phyloP scores from a whole-genome alignment of 2,797 vertebrate genomes.

The Delichon dasypus region DNA sequence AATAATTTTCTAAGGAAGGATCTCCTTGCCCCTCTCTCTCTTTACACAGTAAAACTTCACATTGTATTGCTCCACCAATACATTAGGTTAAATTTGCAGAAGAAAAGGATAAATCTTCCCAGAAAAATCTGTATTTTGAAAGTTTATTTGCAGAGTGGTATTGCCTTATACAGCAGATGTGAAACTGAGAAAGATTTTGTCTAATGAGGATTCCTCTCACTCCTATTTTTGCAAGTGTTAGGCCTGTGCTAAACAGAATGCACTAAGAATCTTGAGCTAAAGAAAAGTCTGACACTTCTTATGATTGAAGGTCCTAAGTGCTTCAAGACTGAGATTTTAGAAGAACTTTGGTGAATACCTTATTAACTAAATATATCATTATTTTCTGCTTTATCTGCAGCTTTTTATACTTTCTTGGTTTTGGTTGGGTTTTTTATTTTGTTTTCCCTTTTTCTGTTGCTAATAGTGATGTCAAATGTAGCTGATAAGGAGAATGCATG shows the following conservation, averaged over 20 bases:
- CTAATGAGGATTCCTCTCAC: background rate
- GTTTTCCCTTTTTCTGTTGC: background rate
- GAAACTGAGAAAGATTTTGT: background rate
- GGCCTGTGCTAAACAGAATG: background rate
- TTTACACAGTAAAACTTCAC: background rate
- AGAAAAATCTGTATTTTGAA: background rate
- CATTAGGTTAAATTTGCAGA: background rate
- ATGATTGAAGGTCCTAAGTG: background rate
- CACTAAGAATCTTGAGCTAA: background rate
- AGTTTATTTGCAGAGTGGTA: background rate
- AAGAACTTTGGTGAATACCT: background rate
- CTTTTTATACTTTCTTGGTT: background rate
- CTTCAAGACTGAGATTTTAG: background rate
- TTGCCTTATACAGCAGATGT: background rate
- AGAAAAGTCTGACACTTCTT: background rate
- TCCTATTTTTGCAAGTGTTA: background rate
- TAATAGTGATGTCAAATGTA: conserved; percentile 26
- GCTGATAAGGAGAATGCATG: background rate
- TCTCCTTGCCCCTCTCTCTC: background rate
- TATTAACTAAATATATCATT: background rate
- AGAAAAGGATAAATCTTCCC: background rate
- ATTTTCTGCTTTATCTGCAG: background rate
- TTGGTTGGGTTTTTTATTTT: background rate
- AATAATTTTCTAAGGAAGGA: background rate
- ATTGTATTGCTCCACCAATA: background rate